Evolutionary conservation across 2,888 invertebrate genomes (phyloP), one percentile per base, ranked within the genome.

Genomic region (Isotomurus palustris): DNA sequence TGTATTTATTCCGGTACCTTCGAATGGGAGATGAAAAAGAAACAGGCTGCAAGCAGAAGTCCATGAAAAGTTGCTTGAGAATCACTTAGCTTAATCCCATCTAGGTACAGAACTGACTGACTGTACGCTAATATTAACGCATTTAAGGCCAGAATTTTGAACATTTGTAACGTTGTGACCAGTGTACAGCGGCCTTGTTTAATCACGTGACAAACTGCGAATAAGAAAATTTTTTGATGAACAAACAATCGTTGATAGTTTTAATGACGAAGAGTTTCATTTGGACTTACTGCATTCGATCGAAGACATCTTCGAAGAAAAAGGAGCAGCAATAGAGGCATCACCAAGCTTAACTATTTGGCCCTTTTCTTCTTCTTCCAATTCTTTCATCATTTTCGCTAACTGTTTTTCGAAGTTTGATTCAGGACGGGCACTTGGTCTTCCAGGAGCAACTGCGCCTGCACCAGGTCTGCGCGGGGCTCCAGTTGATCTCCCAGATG

Each of bases 161-260:
- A 99, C 99, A 99, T 99, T 78, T 99, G 99, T 60, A 99, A 80
- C 0, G 99, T 99, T 0, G 99, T 99, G 21, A 99, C 49, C 32
- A 99, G 79, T 0, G 99, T 99, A 76, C 99, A 99, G 22, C 99
- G 85, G 1, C 99, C 99, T 80, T 99, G 99, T 75, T 99, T 99
- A 73, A 99, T 96, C 64, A 99, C 91, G 78, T 99, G 95, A 74
- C 95, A 97, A 73, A 99, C 96, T 95, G 80, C 53, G 82, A 80
- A 32, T 66, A n/a, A n/a, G n/a, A n/a, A n/a, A n/a, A n/a, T n/a
- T n/a, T n/a, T n/a, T n/a, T n/a, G n/a, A n/a, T n/a, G n/a, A n/a
- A n/a, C n/a, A n/a, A n/a, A n/a, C n/a, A n/a, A n/a, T n/a, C n/a
- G n/a, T n/a, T n/a, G n/a, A n/a, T n/a, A n/a, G n/a, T n/a, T n/a